phyloP scores from a whole-genome alignment of 2,113 vertebrate genomes.

The Collichthys lucidus region DNA sequence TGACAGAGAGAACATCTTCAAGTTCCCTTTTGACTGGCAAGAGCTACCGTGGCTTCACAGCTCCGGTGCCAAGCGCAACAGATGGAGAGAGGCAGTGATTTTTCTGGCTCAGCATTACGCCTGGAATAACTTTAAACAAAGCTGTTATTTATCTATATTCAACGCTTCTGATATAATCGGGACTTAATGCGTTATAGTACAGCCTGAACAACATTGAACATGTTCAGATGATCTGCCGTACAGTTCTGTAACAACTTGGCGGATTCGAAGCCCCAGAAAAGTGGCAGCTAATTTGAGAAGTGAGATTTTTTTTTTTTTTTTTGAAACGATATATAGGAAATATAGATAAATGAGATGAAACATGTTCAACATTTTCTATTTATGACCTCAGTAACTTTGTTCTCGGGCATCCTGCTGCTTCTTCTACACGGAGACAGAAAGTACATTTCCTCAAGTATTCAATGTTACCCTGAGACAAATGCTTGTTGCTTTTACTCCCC shows the following conservation, averaged over 20 bases:
- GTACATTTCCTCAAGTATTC: no score
- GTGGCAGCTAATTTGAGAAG: background rate
- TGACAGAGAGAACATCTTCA: background rate
- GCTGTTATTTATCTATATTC: constrained; percentile 9
- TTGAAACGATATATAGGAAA: background rate
- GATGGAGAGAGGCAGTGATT: constrained; percentile 30
- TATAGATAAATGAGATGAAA: background rate
- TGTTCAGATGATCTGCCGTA: background rate
- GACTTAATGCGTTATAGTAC: background rate
- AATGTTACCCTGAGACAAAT: no score
- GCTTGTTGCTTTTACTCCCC: background rate
- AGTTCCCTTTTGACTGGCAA: constrained; percentile 13
- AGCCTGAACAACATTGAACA: background rate
- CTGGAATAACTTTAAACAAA: constrained; percentile 7
- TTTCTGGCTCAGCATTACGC: constrained; percentile 11
- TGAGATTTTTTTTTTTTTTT: background rate
- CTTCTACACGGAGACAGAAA: no score
- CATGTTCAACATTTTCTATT: no score
- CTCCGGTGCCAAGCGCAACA: constrained; percentile 7
- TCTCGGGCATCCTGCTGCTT: no score
- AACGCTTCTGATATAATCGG: background rate
- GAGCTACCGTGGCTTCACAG: background rate
- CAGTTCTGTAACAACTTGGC: background rate
- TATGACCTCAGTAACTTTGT: no score
- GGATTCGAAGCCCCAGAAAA: background rate